Conservation (phyloP, 2,797 vertebrate genomes). For the Phalloptychus januarius region DNA sequence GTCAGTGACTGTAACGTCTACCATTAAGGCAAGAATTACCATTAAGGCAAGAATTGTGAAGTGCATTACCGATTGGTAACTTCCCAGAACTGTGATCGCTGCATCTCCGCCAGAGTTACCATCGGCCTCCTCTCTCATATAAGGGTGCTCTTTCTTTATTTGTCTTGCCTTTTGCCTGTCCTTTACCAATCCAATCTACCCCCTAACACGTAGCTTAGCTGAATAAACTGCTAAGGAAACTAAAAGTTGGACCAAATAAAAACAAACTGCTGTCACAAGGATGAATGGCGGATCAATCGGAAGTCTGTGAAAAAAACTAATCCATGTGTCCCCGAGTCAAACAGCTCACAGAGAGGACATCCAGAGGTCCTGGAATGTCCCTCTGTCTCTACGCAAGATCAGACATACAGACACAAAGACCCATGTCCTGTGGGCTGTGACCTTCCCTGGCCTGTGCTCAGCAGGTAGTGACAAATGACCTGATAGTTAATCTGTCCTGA, state of each 20-base stretch:
- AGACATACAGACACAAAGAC: conserved; percentile 60
- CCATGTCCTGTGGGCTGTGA: conserved; percentile 63
- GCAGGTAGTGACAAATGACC: conserved; percentile 81
- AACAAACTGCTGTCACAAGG: conserved; percentile 2
- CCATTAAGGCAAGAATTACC: too few relatives aligned
- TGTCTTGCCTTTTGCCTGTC: background rate
- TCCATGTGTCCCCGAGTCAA: conserved; percentile 23
- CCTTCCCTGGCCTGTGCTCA: conserved; percentile 71
- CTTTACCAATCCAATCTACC: conserved; percentile 24
- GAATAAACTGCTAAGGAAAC: background rate
- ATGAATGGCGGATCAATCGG: conserved; percentile 37
- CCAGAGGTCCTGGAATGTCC: conserved; percentile 59
- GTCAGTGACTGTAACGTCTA: too few relatives aligned
- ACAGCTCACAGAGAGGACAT: conserved; percentile 42
- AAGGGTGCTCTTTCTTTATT: background rate
- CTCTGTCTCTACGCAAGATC: conserved; percentile 62
- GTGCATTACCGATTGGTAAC: background rate
- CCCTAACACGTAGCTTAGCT: background rate
- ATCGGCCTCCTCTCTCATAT: background rate
- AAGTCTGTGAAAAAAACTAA: conserved; percentile 14
- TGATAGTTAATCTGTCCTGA: conserved; percentile 79
- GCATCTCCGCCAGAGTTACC: background rate
- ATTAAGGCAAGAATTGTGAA: background rate
- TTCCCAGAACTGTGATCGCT: background rate
- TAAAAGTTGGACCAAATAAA: background rate